Conservation (phyloP, 1,140 invertebrate genomes). For the Globodera ellingtonae region DNA sequence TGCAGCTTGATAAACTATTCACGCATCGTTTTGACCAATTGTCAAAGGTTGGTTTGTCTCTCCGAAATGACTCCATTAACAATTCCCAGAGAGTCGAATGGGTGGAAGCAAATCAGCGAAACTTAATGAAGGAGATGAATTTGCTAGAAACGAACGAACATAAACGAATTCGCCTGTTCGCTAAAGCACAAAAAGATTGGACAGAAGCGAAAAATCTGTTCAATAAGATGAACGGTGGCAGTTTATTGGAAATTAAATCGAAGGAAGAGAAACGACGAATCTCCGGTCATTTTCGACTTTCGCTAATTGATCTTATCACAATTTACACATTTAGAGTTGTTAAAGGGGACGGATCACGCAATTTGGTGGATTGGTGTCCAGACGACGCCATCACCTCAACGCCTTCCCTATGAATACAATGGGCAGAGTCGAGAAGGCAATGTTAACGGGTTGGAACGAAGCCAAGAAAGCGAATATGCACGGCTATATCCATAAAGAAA, state of each 20-base stretch:
- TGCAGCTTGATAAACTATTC: conserved; percentile 32
- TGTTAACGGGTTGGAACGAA: conserved; percentile 15
- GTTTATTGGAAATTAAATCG: conserved; percentile 43
- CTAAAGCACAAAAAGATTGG: conserved; percentile 27
- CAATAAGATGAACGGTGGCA: conserved; percentile 25
- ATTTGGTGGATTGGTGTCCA: conserved; percentile 40
- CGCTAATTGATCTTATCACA: background rate
- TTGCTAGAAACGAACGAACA: conserved; percentile 29
- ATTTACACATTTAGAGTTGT: background rate
- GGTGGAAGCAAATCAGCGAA: conserved; percentile 42
- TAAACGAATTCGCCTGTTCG: conserved; percentile 38
- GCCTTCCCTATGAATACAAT: conserved; percentile 23
- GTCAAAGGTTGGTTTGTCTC: conserved; percentile 19
- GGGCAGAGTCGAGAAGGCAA: background rate
- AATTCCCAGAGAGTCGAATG: conserved; percentile 38
- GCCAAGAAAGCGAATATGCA: conserved; percentile 20
- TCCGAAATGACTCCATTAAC: background rate
- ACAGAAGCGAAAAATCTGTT: conserved; percentile 43
- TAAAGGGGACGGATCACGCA: conserved; percentile 18
- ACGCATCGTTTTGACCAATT: conserved; percentile 31
- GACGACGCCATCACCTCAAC: conserved; percentile 17
- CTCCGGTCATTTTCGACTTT: conserved; percentile 29
- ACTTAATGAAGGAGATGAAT: conserved; percentile 45
- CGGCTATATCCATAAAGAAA: conserved; percentile 29
- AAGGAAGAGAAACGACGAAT: conserved; percentile 39